These are phyloP conservation scores for Cyprinus carpio DNA, from an alignment of 2,113 vertebrate species.

Conservation along the genomic window DNA sequence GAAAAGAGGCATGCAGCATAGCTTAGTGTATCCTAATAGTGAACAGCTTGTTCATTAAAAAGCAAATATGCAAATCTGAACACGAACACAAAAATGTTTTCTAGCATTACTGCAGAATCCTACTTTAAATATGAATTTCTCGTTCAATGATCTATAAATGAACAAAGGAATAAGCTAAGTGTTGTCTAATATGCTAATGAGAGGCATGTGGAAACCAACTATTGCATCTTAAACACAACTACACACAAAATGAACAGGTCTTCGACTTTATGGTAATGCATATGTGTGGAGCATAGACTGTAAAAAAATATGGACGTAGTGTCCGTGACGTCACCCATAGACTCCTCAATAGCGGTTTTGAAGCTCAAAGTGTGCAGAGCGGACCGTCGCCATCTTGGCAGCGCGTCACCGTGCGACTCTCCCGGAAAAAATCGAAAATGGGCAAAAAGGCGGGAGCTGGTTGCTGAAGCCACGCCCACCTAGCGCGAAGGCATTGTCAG, in stretches of 20 bases:
- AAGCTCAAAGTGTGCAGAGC: too few species aligned
- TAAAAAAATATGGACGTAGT: too few species aligned
- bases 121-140: background rate
- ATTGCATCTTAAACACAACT: background rate
- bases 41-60: conserved; percentile 2
- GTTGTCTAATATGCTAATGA: background rate
- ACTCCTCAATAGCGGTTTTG: too few species aligned
- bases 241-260: too few species aligned
- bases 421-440: too few species aligned
- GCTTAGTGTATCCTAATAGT: background rate
- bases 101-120: background rate
- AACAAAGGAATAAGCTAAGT: background rate
- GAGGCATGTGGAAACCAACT: background rate
- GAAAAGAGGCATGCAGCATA: background rate
- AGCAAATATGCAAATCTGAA: background rate
- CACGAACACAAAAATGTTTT: background rate
- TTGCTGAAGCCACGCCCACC: too few species aligned
- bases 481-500: too few species aligned
- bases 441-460: too few species aligned
- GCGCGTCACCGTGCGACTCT: too few species aligned
- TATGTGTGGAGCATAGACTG: too few species aligned
- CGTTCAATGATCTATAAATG: background rate
- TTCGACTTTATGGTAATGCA: background rate
- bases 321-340: too few species aligned
- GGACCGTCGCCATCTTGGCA: too few species aligned